phyloP scores from a whole-genome alignment of 2,888 invertebrate genomes.

The Crematogaster levior region DNA sequence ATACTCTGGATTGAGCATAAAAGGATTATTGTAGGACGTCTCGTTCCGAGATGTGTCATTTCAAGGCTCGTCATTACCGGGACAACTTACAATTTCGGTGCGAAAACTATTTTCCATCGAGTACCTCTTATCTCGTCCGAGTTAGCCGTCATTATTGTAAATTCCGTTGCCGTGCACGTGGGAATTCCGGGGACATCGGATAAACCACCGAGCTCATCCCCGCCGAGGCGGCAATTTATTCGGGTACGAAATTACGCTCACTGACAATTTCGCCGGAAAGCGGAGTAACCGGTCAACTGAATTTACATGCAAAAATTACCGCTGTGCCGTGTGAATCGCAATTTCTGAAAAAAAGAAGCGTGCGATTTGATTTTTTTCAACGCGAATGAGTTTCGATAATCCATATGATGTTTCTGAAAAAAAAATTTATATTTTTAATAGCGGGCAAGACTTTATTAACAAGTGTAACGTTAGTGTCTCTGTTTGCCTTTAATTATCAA shows the following conservation, averaged over 20 bases:
- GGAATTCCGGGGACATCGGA: conserved; percentile 39
- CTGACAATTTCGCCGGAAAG: conserved; percentile 26
- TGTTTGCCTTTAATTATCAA: not conserved
- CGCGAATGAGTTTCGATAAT: not conserved
- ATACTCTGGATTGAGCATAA: not conserved
- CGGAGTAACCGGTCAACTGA: not conserved
- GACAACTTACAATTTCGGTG: conserved; percentile 18
- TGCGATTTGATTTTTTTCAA: not conserved
- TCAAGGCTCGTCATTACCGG: conserved; percentile 3
- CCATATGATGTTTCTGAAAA: not conserved
- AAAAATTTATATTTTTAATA: not conserved
- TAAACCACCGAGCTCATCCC: conserved; percentile 34
- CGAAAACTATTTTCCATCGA: conserved; percentile 33
- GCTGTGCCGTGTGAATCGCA: not conserved
- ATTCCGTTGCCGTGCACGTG: conserved; percentile 29
- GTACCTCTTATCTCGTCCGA: conserved; percentile 27
- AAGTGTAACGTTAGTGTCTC: not conserved
- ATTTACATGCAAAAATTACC: conserved; percentile 42
- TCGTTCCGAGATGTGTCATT: conserved; percentile 9
- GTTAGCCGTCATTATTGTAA: conserved; percentile 40
- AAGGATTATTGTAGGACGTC: not conserved
- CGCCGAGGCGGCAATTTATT: conserved; percentile 39
- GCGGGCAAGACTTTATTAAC: not conserved
- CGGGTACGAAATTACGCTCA: conserved; percentile 47
- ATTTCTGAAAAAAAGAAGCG: not conserved